These are phyloP conservation scores for Crocidura indochinensis DNA, from an alignment of 2,797 vertebrate genomes.

Conservation along the genomic window DNA sequence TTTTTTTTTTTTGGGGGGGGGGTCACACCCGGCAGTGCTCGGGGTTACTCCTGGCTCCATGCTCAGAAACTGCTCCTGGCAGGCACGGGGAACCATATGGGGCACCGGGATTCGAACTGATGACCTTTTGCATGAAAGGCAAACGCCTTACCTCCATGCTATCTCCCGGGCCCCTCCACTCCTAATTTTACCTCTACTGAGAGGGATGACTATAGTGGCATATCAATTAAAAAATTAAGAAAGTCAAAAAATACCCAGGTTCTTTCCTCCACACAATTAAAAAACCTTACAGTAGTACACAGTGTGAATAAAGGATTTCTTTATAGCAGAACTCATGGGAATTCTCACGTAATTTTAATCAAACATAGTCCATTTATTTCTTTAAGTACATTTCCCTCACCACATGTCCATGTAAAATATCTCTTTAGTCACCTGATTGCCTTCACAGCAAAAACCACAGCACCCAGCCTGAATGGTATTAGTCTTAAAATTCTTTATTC, in stretches of 20 bases:
- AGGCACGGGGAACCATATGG: too few species aligned
- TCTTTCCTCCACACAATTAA: constrained; percentile 9
- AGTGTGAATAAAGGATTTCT: not conserved
- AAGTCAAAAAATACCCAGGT: constrained; percentile 41
- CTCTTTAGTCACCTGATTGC: constrained; percentile 21
- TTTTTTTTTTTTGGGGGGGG: too few species aligned
- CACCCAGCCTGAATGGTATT: not conserved
- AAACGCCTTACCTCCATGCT: too few species aligned
- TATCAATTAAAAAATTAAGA: constrained; percentile 55
- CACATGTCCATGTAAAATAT: not conserved
- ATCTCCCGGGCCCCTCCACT: too few species aligned
- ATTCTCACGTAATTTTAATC: constrained; percentile 46
- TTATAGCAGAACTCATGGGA: not conserved
- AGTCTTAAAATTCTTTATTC: not conserved
- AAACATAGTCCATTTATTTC: not conserved
- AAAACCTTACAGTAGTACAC: not conserved
- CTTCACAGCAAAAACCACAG: constrained; percentile 9
- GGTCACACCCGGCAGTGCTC: too few species aligned
- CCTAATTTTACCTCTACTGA: not conserved
- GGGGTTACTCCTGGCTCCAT: too few species aligned
- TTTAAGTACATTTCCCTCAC: not conserved
- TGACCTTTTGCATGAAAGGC: too few species aligned
- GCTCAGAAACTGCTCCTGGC: too few species aligned
- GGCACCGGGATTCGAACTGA: too few species aligned
- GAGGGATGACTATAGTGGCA: not conserved